A percentile compares a stretch with the other conserved stretches of the same genome.
These are phyloP conservation scores for Tiaroga cobitis DNA, from an alignment of 2,797 vertebrate species.

Conservation along the genomic window DNA sequence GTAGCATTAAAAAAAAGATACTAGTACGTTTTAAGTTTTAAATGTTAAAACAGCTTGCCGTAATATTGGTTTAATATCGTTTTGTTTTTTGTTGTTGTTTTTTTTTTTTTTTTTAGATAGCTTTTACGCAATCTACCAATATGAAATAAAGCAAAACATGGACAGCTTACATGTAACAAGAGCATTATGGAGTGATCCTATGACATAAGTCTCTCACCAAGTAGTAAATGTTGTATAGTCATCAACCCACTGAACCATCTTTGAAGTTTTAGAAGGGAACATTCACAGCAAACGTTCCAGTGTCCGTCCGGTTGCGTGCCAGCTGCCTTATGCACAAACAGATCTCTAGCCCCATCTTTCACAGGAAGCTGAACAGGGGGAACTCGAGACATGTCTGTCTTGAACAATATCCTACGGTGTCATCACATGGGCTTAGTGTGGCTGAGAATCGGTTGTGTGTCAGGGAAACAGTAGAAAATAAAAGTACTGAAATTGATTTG, in stretches of 20 bases:
- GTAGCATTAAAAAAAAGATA: too few relatives aligned
- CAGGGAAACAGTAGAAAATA: conserved; percentile 15
- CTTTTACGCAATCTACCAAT: not conserved
- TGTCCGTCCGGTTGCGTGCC: not conserved
- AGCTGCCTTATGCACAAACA: not conserved
- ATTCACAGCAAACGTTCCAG: not conserved
- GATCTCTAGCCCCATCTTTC: conserved; percentile 18
- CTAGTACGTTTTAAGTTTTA: too few relatives aligned
- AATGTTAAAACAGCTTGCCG: too few relatives aligned
- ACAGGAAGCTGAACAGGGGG: conserved; percentile 25
- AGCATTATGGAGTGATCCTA: not conserved
- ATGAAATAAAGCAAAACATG: not conserved
- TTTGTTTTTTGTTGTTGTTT: too few relatives aligned
- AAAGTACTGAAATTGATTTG: conserved; percentile 21
- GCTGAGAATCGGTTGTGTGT: not conserved
- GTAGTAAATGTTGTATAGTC: not conserved
- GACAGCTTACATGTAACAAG: not conserved
- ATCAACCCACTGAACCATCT: not conserved
- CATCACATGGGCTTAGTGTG: conserved; percentile 8
- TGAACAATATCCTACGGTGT: conserved; percentile 27
- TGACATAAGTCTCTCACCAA: not conserved
- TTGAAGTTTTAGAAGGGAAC: conserved; percentile 1
- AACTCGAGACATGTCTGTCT: conserved; percentile 7
- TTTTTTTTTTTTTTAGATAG: not conserved
- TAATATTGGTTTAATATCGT: too few relatives aligned